Evolutionary conservation across 2,797 vertebrate species (phyloP).

Genomic region (Parotocinclus haroldoi): DNA sequence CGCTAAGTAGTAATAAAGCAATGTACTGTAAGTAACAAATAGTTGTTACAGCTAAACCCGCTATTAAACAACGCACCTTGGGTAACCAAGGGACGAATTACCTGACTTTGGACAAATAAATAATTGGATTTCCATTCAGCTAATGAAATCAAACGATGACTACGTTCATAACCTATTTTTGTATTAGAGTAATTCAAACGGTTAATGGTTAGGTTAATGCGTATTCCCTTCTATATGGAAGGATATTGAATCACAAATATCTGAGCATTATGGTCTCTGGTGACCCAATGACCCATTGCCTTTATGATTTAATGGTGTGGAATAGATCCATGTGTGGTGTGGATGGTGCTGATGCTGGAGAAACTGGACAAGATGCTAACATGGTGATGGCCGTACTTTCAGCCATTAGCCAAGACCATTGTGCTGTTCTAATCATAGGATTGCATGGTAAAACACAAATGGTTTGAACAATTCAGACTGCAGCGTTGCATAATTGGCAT

Average conservation of each 20-base stretch:
- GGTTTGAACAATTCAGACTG: slow-evolving; percentile 21
- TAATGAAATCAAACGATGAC: no score
- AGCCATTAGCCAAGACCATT: slow-evolving; percentile 6
- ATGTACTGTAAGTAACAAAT: no score
- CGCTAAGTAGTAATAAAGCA: no score
- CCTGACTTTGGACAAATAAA: no score
- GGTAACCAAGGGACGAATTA: no score
- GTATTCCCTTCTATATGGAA: slow-evolving; percentile 46
- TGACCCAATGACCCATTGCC: slow-evolving; percentile 69
- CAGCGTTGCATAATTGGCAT: slow-evolving; percentile 38
- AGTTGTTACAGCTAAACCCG: no score
- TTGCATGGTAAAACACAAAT: background rate
- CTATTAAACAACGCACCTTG: no score
- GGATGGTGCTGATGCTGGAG: slow-evolving; percentile 45
- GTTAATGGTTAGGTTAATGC: no score
- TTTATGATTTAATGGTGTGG: slow-evolving; percentile 64
- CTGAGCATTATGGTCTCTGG: slow-evolving; percentile 58
- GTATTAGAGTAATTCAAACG: background rate
- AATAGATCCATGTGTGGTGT: slow-evolving; percentile 46
- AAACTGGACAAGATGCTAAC: slow-evolving; percentile 23
- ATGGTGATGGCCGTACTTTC: slow-evolving; percentile 29
- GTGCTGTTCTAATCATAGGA: slow-evolving; percentile 4
- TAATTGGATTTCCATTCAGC: no score
- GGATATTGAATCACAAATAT: slow-evolving; percentile 50
- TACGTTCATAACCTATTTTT: background rate